Evolutionary conservation across 1,140 invertebrate species (phyloP), one percentile per base, ranked within the genome.

Genomic region (Idris sp.): DNA sequence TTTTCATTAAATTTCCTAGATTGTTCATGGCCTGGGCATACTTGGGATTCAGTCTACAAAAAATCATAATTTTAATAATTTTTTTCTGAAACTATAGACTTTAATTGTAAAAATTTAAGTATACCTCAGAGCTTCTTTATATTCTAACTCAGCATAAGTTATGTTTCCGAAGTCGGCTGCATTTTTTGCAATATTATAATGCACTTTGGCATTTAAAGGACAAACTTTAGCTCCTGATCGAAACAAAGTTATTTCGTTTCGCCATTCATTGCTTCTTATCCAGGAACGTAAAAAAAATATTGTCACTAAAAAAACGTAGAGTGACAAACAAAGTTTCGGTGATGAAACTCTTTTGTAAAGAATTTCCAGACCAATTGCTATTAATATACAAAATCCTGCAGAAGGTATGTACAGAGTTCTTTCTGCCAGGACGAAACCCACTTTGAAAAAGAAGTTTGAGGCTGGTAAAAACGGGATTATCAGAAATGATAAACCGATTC

Each of bases 11-110:
- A 89, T 99, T 98, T 0, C 95, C 97, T 33, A 98, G 90, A 88
- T 99, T 99, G 85, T 99, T 99, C 92, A 98, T 95, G 0, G 97
- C 97, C 87, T 98, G 96, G 86, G 97, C 96, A 86, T 99, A 99
- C 10, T 92, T 87, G 5, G 96, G 95, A 89, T 97, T 92, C 10
- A 99, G 86, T 65, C 93, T 93, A 71, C 84, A 84, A 62, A 64
- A 58, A 18, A 41, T 35, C 18, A 69, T 40, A 43, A 26, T 6
- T 26, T 40, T 16, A 40, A 16, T 40, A 15, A 46, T 15, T 25
- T n/a, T n/a, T n/a, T n/a, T n/a, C n/a, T n/a, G n/a, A n/a, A n/a
- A n/a, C n/a, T n/a, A n/a, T n/a, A n/a, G n/a, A n/a, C n/a, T n/a
- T n/a, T n/a, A n/a, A n/a, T n/a, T n/a, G n/a, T n/a, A n/a, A n/a